phyloP scores from a whole-genome alignment of 2,797 vertebrate species.

The Anomalospiza imberbis region DNA sequence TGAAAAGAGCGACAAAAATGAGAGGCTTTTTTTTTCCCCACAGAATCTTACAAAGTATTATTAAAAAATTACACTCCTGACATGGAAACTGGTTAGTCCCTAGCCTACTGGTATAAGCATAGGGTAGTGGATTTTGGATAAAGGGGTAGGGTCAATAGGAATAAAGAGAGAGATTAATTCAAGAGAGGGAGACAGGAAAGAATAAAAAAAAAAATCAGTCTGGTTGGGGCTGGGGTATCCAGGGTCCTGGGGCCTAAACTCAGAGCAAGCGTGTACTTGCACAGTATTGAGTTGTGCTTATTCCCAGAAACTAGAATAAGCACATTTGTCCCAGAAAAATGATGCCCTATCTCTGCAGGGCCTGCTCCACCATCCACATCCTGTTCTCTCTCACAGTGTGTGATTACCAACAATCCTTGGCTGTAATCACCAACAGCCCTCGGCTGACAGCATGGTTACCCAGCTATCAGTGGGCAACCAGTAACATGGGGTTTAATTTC shows the following conservation, averaged over 20 bases:
- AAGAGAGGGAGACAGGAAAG: not conserved
- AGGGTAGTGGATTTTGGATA: fast-evolving
- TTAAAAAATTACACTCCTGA: too few relatives aligned
- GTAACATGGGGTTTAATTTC: not conserved
- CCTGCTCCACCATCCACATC: not conserved
- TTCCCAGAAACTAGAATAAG: not conserved
- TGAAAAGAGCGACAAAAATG: fast-evolving
- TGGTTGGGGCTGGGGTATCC: fast-evolving
- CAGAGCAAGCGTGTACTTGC: not conserved
- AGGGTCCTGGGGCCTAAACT: not conserved
- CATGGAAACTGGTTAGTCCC: not conserved
- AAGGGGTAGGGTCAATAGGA: not conserved
- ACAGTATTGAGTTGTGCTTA: not conserved
- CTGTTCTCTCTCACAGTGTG: not conserved
- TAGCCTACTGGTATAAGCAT: not conserved
- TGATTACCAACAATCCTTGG: not conserved
- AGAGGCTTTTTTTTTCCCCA: fast-evolving
- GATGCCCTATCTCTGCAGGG: fast-evolving
- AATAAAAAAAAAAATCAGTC: not conserved
- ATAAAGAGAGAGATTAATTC: not conserved
- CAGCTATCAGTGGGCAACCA: not conserved
- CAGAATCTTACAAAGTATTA: not conserved
- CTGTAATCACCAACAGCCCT: not conserved
- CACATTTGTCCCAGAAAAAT: not conserved
- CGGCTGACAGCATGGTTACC: not conserved